Percentiles rank a stretch among this genome's conserved stretches.
These are phyloP conservation scores for Diplolepis rosae DNA, from an alignment of 2,888 invertebrate genomes.

Conservation along the genomic window DNA sequence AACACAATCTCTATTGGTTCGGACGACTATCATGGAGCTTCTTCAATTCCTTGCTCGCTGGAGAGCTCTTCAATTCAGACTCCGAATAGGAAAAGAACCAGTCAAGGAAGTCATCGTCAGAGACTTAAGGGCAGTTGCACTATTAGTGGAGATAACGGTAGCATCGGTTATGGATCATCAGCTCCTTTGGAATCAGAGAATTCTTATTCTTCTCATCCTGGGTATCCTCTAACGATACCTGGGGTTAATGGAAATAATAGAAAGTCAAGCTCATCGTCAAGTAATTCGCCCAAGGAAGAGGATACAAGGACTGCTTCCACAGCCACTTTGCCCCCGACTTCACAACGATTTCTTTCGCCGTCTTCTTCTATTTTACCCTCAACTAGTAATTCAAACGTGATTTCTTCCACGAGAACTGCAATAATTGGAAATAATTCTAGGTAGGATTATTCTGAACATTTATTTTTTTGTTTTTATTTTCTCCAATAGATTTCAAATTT, in stretches of 20 bases:
- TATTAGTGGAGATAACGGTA: constrained; percentile 39
- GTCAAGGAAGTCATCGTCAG: constrained; percentile 27
- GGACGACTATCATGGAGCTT: constrained; percentile 19
- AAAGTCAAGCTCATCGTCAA: constrained; percentile 14
- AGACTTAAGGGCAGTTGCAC: constrained; percentile 44
- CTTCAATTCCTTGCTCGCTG: constrained; percentile 15
- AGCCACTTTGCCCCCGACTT: constrained; percentile 20
- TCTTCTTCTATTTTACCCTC: constrained; percentile 39
- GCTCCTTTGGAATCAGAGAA: constrained; percentile 47
- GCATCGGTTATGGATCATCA: constrained; percentile 48
- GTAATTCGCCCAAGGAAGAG: constrained; percentile 6
- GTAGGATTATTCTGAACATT: neutral
- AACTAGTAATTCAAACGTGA: constrained; percentile 40
- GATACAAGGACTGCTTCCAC: constrained; percentile 15
- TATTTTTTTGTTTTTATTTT: neutral
- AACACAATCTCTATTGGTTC: constrained; percentile 18
- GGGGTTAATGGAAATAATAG: neutral
- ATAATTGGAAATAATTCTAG: constrained; percentile 11
- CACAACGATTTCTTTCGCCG: constrained; percentile 12
- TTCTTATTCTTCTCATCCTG: constrained; percentile 48
- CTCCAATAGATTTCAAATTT: too few relatives aligned
- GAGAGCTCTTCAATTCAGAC: constrained; percentile 16
- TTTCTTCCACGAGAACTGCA: constrained; percentile 34
- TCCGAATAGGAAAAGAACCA: neutral
- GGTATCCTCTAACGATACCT: constrained; percentile 34